Percentiles rank a stretch among this genome's conserved stretches.
Conservation (phyloP, 2,113 vertebrate species). For the Rallus limicola region DNA sequence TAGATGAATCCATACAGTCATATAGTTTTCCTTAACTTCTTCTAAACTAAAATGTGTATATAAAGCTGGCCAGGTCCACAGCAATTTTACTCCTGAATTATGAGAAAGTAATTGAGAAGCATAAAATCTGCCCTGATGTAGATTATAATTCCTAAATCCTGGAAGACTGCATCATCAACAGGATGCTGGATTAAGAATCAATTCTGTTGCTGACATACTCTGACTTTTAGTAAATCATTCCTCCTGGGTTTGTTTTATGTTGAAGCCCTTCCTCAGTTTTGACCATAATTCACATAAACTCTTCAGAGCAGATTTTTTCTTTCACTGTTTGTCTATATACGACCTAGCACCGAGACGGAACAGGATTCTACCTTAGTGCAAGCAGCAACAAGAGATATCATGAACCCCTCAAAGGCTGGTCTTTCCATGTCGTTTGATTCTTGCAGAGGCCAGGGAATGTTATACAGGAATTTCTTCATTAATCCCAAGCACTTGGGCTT, state of each 20-base stretch:
- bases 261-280: neutral
- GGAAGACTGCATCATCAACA: neutral
- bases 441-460: neutral
- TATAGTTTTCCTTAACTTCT: neutral
- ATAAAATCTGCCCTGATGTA: neutral
- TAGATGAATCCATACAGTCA: neutral
- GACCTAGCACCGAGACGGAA: neutral
- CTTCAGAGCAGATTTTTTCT: neutral
- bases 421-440: neutral
- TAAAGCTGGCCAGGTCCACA: neutral
- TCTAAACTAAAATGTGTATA: neutral
- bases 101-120: neutral
- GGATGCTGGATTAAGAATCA: neutral
- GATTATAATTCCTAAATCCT: neutral
- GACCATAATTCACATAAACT: neutral
- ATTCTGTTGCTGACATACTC: neutral
- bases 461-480: neutral
- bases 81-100: neutral
- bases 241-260: neutral
- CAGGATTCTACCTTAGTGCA: neutral
- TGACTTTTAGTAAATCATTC: neutral
- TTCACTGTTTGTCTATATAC: neutral
- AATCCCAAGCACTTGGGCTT: neutral
- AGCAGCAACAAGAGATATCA: neutral
- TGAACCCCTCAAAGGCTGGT: neutral